Evolutionary conservation across 2,113 vertebrate species (phyloP), one percentile per base, ranked within the genome.

Genomic region (Tetraodon nigroviridis): DNA sequence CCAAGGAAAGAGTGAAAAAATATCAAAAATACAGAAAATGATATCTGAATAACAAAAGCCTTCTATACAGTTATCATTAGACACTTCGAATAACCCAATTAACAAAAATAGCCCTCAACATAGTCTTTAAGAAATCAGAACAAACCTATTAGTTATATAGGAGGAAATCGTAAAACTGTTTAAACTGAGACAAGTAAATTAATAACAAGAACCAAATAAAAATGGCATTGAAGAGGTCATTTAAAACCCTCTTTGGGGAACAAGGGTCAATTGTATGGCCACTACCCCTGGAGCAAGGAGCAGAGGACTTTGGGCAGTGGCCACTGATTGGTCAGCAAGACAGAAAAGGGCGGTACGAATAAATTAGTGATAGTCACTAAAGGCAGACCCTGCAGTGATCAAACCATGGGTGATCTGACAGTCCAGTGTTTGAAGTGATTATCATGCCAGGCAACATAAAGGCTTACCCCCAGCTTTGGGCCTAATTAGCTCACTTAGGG

Each of bases 381-480:
- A 83, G 76, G 83, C 85, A 87, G 81, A 84, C 77, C 87, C 85
- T 89, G 85, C 86, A 78, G 85, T 90, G 89, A 92, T 91, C 90
- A 92, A 91, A 92, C 90, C 89, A 82, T 64, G 81, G 85, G 88
- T 88, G 89, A 90, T 90, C 89, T 90, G 89, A 89, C 88, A 89
- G 59, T 84, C 75, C 80, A 86, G 80, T 86, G 80, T 92, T 92
- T 93, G 91, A 94, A 91, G 91, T 90, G 86, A 88, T 89, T 90
- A 86, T 82, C 88, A 89, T 79, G 83, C 84, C 82, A 58, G 59
- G 73, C 60, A 86, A 90, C 88, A 88, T 90, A 90, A 90, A 84
- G 91, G 88, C 78, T 88, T 86, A 87, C 71, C 73, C 80, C 80
- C 78, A 82, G 69, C 88, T 86, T 82, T 83, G 78, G 45, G 76